phyloP scores from a whole-genome alignment of 2,888 invertebrate species.

The Xestia rhomboidea region DNA sequence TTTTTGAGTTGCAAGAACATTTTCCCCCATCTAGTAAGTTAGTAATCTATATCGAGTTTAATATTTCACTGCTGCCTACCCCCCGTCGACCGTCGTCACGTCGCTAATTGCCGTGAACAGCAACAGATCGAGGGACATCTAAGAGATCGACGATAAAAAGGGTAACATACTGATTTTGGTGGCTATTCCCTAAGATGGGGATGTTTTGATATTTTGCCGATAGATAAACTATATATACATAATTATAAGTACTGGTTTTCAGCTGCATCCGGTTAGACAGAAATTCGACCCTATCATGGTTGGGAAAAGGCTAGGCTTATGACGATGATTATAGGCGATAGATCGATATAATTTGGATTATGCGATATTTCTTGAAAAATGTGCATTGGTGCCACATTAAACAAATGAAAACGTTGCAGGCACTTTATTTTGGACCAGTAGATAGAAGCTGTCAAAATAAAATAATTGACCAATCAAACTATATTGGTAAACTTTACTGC shows the following conservation, averaged over 20 bases:
- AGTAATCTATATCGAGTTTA: slow-evolving; percentile 59
- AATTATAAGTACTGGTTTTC: neutral
- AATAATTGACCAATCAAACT: neutral
- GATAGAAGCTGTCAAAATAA: neutral
- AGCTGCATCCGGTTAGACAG: neutral
- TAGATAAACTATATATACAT: neutral
- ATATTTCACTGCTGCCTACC: slow-evolving; percentile 57
- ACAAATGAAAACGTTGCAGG: no score
- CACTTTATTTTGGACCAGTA: no score
- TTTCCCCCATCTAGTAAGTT: slow-evolving; percentile 22
- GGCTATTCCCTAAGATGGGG: neutral
- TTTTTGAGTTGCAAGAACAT: neutral
- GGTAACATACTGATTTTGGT: slow-evolving; percentile 40
- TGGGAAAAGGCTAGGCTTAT: neutral
- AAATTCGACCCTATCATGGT: no score
- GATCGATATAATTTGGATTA: neutral
- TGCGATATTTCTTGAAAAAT: neutral
- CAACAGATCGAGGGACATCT: slow-evolving; percentile 66
- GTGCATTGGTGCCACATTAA: no score
- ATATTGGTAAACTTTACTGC: neutral
- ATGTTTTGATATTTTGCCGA: neutral
- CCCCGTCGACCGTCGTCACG: slow-evolving; percentile 65
- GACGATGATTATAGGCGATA: neutral
- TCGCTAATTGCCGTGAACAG: slow-evolving; percentile 71
- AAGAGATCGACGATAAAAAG: slow-evolving; percentile 66